phyloP scores from a whole-genome alignment of 2,888 invertebrate species.

The Nematopogon swammerdamellus region DNA sequence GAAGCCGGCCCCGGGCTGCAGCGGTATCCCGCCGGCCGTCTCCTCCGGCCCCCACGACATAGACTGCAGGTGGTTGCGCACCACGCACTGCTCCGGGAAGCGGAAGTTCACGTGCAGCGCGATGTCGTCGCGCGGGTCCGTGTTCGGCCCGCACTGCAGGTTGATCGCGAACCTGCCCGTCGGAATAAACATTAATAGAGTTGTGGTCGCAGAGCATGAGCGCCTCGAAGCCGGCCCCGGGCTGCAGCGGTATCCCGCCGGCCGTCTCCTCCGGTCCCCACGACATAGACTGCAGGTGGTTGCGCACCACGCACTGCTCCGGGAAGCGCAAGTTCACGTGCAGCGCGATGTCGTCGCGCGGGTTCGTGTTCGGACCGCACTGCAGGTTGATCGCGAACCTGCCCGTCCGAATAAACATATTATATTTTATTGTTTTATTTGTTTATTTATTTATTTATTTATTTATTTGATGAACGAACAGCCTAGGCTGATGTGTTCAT shows the following conservation, averaged over 20 bases:
- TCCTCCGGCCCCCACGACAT: slow-evolving; percentile 50
- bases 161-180: slow-evolving; percentile 76
- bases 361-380: slow-evolving; percentile 67
- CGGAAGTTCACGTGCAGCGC: slow-evolving; percentile 66
- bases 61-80: slow-evolving; percentile 43
- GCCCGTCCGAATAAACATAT: slow-evolving; percentile 7
- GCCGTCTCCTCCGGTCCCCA: slow-evolving; percentile 47
- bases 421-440: too few relatives aligned
- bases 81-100: slow-evolving; percentile 29
- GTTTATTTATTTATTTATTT: too few relatives aligned
- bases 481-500: too few relatives aligned
- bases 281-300: slow-evolving; percentile 39
- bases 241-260: slow-evolving; percentile 59
- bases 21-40: slow-evolving; percentile 54
- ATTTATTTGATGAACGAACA: too few relatives aligned
- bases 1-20: slow-evolving; percentile 63
- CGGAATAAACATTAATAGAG: neutral
- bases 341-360: slow-evolving; percentile 73
- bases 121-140: slow-evolving; percentile 71
- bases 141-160: slow-evolving; percentile 69
- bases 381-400: slow-evolving; percentile 78
- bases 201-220: slow-evolving; percentile 52
- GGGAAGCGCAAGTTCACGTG: slow-evolving; percentile 56
- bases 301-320: slow-evolving; percentile 42
- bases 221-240: slow-evolving; percentile 68